Percentiles rank a stretch among this genome's conserved stretches.
Conservation (phyloP, 2,113 vertebrate genomes). For the Columba janthina region DNA sequence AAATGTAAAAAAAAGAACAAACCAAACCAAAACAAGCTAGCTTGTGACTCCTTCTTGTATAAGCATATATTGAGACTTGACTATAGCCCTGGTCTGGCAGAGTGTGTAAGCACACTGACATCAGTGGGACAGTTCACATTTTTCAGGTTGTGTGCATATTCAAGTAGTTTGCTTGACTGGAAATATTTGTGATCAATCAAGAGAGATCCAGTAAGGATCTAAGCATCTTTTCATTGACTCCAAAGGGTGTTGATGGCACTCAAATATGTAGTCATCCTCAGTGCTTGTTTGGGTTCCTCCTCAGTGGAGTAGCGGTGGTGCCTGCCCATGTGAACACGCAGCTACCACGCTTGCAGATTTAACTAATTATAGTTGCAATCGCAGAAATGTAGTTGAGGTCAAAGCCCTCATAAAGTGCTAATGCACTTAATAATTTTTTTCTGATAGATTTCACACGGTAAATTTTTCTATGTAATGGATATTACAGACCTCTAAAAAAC, state of each 20-base stretch:
- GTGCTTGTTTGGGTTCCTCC: background rate
- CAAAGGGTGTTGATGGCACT: background rate
- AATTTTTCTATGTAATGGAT: background rate
- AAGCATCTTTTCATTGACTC: background rate
- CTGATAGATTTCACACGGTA: background rate
- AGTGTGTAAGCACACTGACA: background rate
- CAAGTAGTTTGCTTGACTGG: background rate
- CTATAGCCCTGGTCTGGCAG: background rate
- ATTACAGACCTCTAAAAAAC: background rate
- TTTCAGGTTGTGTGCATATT: background rate
- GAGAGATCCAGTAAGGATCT: background rate
- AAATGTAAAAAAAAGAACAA: background rate
- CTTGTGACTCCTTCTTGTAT: background rate
- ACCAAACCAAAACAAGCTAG: background rate
- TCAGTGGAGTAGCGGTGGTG: background rate
- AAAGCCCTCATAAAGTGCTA: background rate
- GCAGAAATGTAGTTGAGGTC: background rate
- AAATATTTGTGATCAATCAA: background rate
- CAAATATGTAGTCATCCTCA: background rate
- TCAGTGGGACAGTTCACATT: background rate
- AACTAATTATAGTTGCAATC: background rate
- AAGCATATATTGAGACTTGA: background rate
- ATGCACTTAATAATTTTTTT: background rate
- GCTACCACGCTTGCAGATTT: background rate
- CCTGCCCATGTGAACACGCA: background rate